Evolutionary conservation across 2,888 invertebrate species (phyloP), one percentile per base, ranked within the genome.

Genomic region (Amphipoea oculea): DNA sequence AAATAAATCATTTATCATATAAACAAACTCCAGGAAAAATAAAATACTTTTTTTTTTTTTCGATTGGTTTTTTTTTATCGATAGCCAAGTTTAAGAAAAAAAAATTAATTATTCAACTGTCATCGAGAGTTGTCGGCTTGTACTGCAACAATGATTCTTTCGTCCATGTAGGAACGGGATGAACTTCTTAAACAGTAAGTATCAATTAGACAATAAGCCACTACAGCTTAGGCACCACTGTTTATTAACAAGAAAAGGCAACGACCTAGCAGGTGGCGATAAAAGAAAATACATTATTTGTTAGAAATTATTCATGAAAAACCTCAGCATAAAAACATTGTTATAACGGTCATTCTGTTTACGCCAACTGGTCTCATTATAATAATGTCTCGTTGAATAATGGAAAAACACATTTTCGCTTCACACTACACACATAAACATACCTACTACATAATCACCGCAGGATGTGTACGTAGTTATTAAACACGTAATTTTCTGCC

Each of bases 341-440:
- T 40, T 40, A 78, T 48, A 78, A 36, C 65, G 20, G 45, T 57
- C 66, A 74, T 40, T 23, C 29, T 63, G 48, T 60, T 48, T 76
- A 48, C 74, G 75, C 4, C 6, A 65, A 65, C 63, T 54, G 20
- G 45, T 36, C 36, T 57, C 78, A 79, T 78, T 78, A 79, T 68
- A 62, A 67, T 79, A 68, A 68, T 79, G 42, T 62, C 36, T 78
- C 68, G 7, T 20, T 67, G 79, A 78, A 68, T 67, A 42, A 54
- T 45, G 36, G 48, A 67, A 45, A 54, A 48, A 51, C 23, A 63
- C 54, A 54, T 63, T 80, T 68, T 36, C 70, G 9, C 36, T 51
- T 36, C 36, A 14, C 23, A 42, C 9, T 62, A 17, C 20, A 11
- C n/a, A 42, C 29, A 77, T 48, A 77, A 48, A 42, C 29, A 29